Base-by-base conservation (phyloP, 1,140 invertebrate genomes). In the Metopolophium dirhodum region DNA sequence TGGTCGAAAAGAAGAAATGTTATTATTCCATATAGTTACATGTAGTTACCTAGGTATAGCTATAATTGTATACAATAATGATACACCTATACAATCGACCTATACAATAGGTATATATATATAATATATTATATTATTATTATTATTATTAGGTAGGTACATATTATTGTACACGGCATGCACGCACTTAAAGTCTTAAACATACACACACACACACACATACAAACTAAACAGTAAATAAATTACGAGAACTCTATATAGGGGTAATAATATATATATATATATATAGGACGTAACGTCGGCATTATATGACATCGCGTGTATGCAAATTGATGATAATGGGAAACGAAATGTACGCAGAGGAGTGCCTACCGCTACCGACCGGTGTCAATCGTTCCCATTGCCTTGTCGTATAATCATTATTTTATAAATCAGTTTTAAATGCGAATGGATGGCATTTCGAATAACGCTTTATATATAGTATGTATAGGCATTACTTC, bases 281-380 rank as follows among this genome's bases (percentile, higher is more conserved):
- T 54, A 54, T 41, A 89, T 54, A 37, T 90, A 61, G 54, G 37
- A 90, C 35, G 51, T 41, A 68, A 90, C 37, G 89, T 61, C 54
- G 54, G 54, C 23, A 47, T 54, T 90, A 90, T 61, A 68, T 92
- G 90, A 92, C 90, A 51, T 92, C 77, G 90, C 90, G 90, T 92
- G 90, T 83, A 83, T 92, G 90, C 90, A 92, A 92, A 92, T 92
- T 83, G 90, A 92, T 51, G n/a, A 49, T 83, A 92, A 92, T 83
- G 68, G 68, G 45, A 82, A 35, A 92, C 35, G 68, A 92, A 51
- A 83, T 49, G 45, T 90, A 68, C 1, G 61, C 14, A n/a, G 30
- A 68, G 61, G 7, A 47, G 45, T 47, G 9, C 7, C 11, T 51
- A 47, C 57, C n/a, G 87, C 87, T 51, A 35, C 87, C 87, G 51